Evolutionary conservation across 2,113 vertebrate species (phyloP).

Genomic region (Sinosuthora webbiana): DNA sequence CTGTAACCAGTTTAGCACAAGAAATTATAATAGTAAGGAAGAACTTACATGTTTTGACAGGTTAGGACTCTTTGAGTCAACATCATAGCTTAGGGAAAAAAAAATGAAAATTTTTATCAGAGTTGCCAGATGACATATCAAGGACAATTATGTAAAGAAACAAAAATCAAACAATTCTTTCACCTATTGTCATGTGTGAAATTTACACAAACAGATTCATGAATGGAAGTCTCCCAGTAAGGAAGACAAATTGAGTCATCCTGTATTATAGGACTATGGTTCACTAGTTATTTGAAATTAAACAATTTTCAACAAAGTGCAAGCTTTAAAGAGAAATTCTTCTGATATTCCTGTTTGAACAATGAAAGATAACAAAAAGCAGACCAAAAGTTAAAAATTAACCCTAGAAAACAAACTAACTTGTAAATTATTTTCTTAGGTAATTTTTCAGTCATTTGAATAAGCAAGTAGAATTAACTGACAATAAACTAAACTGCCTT

Average conservation of each 20-base stretch:
- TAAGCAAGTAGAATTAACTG: not conserved
- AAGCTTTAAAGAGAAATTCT: not conserved
- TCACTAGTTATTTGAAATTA: not conserved
- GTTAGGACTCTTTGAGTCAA: conserved; percentile 96
- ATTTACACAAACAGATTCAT: not conserved
- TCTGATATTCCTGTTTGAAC: not conserved
- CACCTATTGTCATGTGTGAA: not conserved
- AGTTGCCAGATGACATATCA: not conserved
- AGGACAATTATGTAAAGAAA: not conserved
- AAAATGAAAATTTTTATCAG: not conserved
- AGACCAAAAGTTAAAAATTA: not conserved
- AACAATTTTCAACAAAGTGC: not conserved
- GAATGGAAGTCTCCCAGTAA: not conserved
- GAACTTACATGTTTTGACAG: conserved; percentile 94
- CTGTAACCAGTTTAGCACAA: not conserved
- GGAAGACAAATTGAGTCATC: not conserved
- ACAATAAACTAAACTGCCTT: not conserved
- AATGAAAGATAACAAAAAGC: not conserved
- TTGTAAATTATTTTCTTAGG: not conserved
- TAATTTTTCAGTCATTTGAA: not conserved
- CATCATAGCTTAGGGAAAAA: conserved; percentile 83
- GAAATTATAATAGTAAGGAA: not conserved
- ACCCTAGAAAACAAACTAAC: not conserved
- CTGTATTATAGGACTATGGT: not conserved
- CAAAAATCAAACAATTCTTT: not conserved